A percentile compares a stretch with the other conserved stretches of the same genome.
phyloP scores from a whole-genome alignment of 2,113 vertebrate genomes.

The Pluvialis apricaria region DNA sequence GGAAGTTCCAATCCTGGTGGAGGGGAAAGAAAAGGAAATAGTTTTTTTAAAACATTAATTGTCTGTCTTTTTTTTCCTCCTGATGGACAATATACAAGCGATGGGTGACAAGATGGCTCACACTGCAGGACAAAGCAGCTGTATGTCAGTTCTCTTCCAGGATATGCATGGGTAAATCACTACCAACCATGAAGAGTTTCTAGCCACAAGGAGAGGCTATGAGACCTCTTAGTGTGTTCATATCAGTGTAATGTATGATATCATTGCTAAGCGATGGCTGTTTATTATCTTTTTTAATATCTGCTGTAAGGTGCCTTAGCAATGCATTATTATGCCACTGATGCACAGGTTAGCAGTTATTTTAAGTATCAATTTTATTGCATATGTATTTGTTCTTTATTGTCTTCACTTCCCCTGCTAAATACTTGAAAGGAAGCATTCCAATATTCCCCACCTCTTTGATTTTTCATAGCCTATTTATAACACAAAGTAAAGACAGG shows the following conservation, averaged over 20 bases:
- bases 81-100: not conserved
- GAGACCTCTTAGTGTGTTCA: not conserved
- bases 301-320: not conserved
- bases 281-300: not conserved
- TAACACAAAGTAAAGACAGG: constrained; percentile 17
- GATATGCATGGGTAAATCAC: not conserved
- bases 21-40: not conserved
- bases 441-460: not conserved
- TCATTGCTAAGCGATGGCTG: not conserved
- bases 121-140: not conserved
- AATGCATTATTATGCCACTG: not conserved
- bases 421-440: constrained; percentile 2
- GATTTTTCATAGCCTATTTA: constrained; percentile 35
- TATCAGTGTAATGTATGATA: not conserved
- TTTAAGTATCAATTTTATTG: constrained; percentile 22
- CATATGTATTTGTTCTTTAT: not conserved
- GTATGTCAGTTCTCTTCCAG: not conserved
- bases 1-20: constrained; percentile 93
- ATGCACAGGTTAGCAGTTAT: constrained; percentile 1
- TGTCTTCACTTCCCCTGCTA: not conserved
- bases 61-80: not conserved
- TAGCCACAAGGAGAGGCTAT: constrained; percentile 11
- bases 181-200: not conserved
- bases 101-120: not conserved
- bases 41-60: not conserved